Evolutionary conservation across 2,888 invertebrate species (phyloP).

Genomic region (Leptinotarsa juncta): DNA sequence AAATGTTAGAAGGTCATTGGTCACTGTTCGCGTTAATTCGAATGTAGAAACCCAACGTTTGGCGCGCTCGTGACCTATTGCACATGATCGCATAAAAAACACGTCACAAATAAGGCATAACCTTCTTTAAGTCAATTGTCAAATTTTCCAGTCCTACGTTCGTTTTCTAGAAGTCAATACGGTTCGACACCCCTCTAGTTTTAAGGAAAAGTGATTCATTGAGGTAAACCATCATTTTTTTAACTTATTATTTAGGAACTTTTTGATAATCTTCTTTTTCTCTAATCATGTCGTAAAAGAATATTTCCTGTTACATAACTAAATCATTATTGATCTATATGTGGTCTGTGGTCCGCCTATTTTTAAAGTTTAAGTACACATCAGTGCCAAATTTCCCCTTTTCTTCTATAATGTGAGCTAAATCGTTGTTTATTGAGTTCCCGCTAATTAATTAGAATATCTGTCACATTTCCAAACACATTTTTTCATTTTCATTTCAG

Average conservation of each 20-base stretch:
- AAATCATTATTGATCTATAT: conserved; percentile 8
- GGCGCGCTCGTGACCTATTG: too few species aligned
- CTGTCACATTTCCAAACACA: background rate
- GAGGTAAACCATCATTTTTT: conserved; percentile 1
- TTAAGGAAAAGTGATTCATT: background rate
- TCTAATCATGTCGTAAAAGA: background rate
- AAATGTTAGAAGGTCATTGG: too few species aligned
- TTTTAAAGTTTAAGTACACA: background rate
- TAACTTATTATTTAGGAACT: background rate
- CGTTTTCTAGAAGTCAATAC: conserved; percentile 7
- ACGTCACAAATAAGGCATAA: background rate
- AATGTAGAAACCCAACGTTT: too few species aligned
- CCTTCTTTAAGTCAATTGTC: conserved; percentile 6
- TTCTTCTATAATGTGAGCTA: background rate
- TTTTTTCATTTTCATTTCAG: background rate
- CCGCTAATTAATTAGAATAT: background rate
- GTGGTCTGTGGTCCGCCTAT: background rate
- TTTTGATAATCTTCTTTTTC: background rate
- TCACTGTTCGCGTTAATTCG: too few species aligned
- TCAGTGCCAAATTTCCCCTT: background rate
- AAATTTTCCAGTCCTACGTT: background rate
- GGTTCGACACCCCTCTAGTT: background rate
- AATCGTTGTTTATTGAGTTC: background rate
- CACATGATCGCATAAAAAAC: too few species aligned
- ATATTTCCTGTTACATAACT: conserved; percentile 10